Evolutionary conservation across 1,140 invertebrate genomes (phyloP).

Genomic region (Aphelenchoides besseyi): DNA sequence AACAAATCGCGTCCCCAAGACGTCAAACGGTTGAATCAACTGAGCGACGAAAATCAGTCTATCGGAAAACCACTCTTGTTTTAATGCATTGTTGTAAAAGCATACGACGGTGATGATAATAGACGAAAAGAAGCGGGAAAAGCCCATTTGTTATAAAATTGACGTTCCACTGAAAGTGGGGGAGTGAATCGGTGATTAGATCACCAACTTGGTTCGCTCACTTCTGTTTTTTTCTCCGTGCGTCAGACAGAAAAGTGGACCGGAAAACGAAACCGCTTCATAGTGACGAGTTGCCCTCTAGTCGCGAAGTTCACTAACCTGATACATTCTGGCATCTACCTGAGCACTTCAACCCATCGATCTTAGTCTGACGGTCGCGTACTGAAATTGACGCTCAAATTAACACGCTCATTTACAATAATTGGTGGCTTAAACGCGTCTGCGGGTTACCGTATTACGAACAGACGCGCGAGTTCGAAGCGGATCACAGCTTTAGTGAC

Average conservation of each 20-base stretch:
- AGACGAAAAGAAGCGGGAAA: not conserved
- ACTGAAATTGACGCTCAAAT: not conserved
- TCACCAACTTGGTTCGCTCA: not conserved
- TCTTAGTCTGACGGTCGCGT: not conserved
- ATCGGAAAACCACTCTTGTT: too few relatives aligned
- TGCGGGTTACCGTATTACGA: too few relatives aligned
- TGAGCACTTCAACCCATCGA: not conserved
- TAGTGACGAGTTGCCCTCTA: not conserved
- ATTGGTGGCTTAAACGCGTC: too few relatives aligned
- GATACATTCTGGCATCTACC: not conserved
- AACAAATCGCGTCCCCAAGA: too few relatives aligned
- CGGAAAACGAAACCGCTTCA: not conserved
- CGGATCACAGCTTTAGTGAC: too few relatives aligned
- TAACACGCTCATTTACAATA: too few relatives aligned
- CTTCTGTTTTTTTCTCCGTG: not conserved
- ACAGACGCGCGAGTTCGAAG: too few relatives aligned
- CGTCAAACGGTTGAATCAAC: too few relatives aligned
- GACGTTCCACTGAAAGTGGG: not conserved
- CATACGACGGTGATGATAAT: not conserved
- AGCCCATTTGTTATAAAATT: constrained; percentile 3
- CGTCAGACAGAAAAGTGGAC: constrained; percentile 5
- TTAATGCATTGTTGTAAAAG: constrained; percentile 1
- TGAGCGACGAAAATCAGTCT: too few relatives aligned
- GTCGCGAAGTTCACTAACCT: not conserved
- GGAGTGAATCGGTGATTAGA: constrained; percentile 1